A percentile compares a stretch with the other conserved stretches of the same genome.
These are phyloP conservation scores for Drosophila parthenogenetica DNA, from an alignment of 2,888 invertebrate genomes.

Conservation along the genomic window DNA sequence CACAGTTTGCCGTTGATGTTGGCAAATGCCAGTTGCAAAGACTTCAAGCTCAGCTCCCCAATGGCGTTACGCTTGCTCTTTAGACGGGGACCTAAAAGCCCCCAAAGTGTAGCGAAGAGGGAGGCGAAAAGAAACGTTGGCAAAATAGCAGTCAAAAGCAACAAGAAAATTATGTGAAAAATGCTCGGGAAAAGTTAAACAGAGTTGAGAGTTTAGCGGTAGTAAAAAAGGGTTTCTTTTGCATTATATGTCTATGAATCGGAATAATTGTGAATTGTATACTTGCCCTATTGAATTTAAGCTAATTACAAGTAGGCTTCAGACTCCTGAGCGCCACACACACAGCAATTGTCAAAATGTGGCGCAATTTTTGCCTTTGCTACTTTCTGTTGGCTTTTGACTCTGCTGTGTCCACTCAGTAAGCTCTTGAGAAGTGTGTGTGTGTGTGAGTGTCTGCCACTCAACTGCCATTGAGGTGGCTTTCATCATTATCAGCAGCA, in stretches of 20 bases:
- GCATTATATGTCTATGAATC: not conserved
- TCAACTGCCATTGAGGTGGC: conserved; percentile 41
- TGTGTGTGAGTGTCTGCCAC: conserved; percentile 32
- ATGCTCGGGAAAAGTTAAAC: conserved; percentile 7
- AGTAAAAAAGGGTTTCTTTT: conserved; percentile 8
- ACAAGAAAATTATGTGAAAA: conserved; percentile 36
- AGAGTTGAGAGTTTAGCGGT: conserved; percentile 11
- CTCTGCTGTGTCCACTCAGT: conserved; percentile 49
- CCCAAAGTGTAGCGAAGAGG: conserved; percentile 44
- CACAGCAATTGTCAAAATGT: conserved; percentile 51
- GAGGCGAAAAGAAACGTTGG: conserved; percentile 5
- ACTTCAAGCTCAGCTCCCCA: conserved; percentile 41
- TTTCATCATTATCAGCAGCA: conserved; percentile 28
- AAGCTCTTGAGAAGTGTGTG: not conserved
- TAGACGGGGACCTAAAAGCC: conserved; percentile 43
- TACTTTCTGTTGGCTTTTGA: conserved; percentile 52
- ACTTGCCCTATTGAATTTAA: conserved; percentile 33
- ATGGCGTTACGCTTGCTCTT: conserved; percentile 44
- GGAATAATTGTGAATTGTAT: conserved; percentile 7
- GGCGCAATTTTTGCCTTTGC: conserved; percentile 40
- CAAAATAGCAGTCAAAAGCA: conserved; percentile 2
- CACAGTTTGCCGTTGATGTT: conserved; percentile 65
- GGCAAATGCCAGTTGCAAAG: conserved; percentile 59
- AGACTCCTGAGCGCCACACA: not conserved
- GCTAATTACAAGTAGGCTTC: conserved; percentile 36